These are phyloP conservation scores for Eulithis prunata DNA, from an alignment of 2,888 invertebrate genomes.

Conservation along the genomic window DNA sequence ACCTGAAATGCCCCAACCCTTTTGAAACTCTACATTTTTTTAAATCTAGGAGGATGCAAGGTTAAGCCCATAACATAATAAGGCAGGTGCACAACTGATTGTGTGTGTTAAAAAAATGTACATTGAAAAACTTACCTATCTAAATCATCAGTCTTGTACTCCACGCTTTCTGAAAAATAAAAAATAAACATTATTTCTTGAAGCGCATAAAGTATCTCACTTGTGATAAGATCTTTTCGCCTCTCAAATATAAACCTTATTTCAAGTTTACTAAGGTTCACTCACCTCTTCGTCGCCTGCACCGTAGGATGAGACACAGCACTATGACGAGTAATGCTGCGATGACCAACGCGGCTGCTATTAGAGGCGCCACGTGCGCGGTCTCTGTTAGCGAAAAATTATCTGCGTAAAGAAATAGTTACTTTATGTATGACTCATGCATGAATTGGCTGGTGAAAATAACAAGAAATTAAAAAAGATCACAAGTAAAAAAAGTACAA, in stretches of 20 bases:
- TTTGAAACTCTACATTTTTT: too few relatives aligned
- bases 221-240: constrained; percentile 43
- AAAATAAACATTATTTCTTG: constrained; percentile 12
- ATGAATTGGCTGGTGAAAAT: constrained; percentile 22
- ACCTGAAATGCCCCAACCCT: too few relatives aligned
- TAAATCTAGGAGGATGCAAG: too few relatives aligned
- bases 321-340: constrained; percentile 75
- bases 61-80: too few relatives aligned
- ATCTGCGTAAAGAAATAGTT: constrained; percentile 69
- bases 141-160: constrained; percentile 92
- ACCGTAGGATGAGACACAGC: constrained; percentile 74
- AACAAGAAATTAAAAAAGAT: too few relatives aligned
- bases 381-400: constrained; percentile 80
- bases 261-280: background rate
- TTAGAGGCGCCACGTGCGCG: constrained; percentile 78
- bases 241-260: constrained; percentile 49
- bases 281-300: constrained; percentile 72
- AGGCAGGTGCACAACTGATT: too few relatives aligned
- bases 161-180: constrained; percentile 88
- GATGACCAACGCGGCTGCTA: constrained; percentile 76
- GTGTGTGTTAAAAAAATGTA: background rate
- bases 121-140: constrained; percentile 90
- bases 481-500: too few relatives aligned
- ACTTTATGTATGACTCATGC: constrained; percentile 41
- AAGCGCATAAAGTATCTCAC: too few relatives aligned